phyloP scores from a whole-genome alignment of 1,140 invertebrate species.

The Monomorium pharaonis region DNA sequence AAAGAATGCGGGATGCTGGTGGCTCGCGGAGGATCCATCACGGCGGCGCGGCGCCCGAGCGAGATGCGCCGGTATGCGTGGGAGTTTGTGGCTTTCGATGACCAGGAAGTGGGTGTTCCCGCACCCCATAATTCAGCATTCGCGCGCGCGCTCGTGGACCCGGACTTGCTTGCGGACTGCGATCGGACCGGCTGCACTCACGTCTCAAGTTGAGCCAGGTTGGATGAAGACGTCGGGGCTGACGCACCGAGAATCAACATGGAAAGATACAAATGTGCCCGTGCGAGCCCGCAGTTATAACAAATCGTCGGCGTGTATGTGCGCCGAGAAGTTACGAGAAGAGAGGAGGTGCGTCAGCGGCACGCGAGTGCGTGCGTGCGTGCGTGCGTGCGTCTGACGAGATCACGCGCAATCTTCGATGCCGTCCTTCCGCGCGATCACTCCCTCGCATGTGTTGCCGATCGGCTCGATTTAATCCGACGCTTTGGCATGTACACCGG shows the following conservation, averaged over 20 bases:
- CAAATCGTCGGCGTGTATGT: constrained; percentile 58
- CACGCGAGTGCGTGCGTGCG: constrained; percentile 23
- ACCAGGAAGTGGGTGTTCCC: constrained; percentile 74
- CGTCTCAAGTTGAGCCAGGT: not conserved
- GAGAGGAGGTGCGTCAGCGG: constrained; percentile 14
- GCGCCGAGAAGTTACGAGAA: not conserved
- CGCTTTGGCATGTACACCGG: constrained; percentile 33
- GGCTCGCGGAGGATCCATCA: constrained; percentile 59
- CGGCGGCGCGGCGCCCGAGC: constrained; percentile 62
- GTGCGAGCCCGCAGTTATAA: constrained; percentile 58
- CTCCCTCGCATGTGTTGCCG: constrained; percentile 25
- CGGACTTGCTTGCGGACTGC: constrained; percentile 1
- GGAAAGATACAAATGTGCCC: constrained; percentile 70
- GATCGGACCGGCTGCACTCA: constrained; percentile 39
- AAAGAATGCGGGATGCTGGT: constrained; percentile 6
- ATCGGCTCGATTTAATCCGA: constrained; percentile 32
- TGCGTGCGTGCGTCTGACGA: not conserved
- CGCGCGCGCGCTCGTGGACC: constrained; percentile 44
- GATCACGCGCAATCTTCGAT: constrained; percentile 7
- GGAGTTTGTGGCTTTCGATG: constrained; percentile 69
- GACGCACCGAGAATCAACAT: constrained; percentile 56
- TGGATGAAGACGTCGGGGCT: constrained; percentile 69
- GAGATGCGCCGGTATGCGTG: constrained; percentile 68
- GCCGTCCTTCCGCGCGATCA: constrained; percentile 25
- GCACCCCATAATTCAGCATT: constrained; percentile 73